These are phyloP conservation scores for Calcarius lapponicus DNA, from an alignment of 2,797 vertebrate species.

Conservation along the genomic window DNA sequence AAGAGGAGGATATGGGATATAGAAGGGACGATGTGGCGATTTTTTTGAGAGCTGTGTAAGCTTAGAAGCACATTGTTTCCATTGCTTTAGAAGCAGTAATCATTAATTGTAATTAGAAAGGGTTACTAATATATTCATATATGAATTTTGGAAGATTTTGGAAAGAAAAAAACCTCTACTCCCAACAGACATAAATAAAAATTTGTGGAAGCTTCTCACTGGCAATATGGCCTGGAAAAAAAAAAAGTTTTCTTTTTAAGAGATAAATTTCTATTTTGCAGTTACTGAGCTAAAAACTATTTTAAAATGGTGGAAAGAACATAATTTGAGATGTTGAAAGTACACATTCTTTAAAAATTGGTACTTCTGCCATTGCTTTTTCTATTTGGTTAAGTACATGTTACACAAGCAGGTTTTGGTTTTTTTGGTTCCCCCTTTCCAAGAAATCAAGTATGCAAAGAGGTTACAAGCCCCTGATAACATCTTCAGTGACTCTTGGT, in stretches of 20 bases:
- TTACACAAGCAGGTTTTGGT: not conserved
- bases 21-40: not conserved
- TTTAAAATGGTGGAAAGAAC: fast-evolving
- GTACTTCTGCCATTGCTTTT: not conserved
- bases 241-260: not conserved
- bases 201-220: not conserved
- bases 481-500: not conserved
- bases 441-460: not conserved
- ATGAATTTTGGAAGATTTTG: not conserved
- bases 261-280: not conserved
- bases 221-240: not conserved
- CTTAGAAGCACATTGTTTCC: not conserved
- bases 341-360: not conserved
- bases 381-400: not conserved
- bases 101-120: not conserved
- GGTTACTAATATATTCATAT: not conserved
- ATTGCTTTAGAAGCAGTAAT: not conserved
- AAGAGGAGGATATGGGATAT: not conserved
- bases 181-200: not conserved
- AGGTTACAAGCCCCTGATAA: not conserved
- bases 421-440: not conserved
- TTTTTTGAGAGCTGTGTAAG: not conserved
- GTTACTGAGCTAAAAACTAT: not conserved
- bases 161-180: not conserved
- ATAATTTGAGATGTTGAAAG: not conserved